Base-by-base conservation (phyloP, 2,113 vertebrate genomes). In the Eclectus roratus region DNA sequence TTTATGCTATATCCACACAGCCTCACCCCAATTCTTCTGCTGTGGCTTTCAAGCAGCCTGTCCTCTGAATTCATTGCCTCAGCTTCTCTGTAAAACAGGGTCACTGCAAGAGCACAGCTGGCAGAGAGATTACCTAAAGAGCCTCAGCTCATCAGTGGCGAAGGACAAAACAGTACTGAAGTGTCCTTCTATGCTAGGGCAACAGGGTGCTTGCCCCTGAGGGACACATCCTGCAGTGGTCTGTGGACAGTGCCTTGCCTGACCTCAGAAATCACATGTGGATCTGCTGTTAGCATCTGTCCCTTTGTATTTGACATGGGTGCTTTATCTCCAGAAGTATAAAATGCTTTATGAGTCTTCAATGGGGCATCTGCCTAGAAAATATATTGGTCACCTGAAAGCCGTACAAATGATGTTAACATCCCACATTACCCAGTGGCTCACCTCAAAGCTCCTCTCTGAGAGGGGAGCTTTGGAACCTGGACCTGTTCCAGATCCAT, bases 41-140 rank as follows among this genome's bases (percentile, higher is more conserved):
- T 5, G 0, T 73, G 60, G 79, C 93, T 93, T 85, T 93, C 89
- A 76, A 94, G 88, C 76, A 83, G 82, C 80, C 80, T 90, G 43
- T 88, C 78, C 78, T 91, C 85, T 82, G 63, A 87, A 95, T 96
- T 95, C 92, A 79, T 89, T 89, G 93, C 91, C 83, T 96, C 80
- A 69, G 88, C 93, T 81, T 78, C 95, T 92, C 85, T 13, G 27
- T 76, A 15, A 66, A 92, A 17, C 76, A 71, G 88, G 71, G 93
- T 95, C 89, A 84, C 68, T 92, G 72, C 65, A 70, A 80, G 94
- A 91, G 83, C 70, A 80, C 3, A 4, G 71, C 89, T 88, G 76
- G 50, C 74, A 74, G 69, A 71, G 71, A 69, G 65, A n/a, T 83
- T 46, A n/a, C 83, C 86, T 71, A 28, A 55, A 41, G 88, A 89